These are phyloP conservation scores for Argopecten irradians DNA, from an alignment of 1,140 invertebrate genomes.

Conservation along the genomic window DNA sequence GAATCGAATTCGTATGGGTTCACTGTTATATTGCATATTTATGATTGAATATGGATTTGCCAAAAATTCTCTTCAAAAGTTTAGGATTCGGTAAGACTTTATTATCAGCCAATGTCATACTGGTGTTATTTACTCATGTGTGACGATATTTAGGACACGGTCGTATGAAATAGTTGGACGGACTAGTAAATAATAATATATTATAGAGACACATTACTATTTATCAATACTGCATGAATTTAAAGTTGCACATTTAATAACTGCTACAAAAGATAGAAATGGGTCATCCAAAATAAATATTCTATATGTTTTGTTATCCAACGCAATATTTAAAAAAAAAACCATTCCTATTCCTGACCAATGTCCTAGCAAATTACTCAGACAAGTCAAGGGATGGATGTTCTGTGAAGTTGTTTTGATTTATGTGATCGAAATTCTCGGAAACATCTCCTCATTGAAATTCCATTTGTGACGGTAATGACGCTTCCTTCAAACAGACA, in stretches of 20 bases:
- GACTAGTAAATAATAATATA: no score
- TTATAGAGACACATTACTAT: no score
- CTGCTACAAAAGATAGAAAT: background rate
- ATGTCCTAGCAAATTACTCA: background rate
- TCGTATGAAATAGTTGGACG: no score
- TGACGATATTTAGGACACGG: no score
- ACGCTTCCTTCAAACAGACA: background rate
- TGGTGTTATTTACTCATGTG: no score
- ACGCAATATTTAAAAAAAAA: background rate
- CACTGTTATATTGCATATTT: no score
- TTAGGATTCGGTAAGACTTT: no score
- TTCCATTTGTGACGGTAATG: background rate
- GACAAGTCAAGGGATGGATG: background rate
- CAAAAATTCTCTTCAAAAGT: no score
- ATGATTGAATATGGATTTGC: no score
- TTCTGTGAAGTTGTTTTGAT: background rate
- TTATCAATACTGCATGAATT: no score
- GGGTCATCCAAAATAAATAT: background rate
- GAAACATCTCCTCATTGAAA: background rate
- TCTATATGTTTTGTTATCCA: background rate
- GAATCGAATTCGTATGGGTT: no score
- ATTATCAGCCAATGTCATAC: no score
- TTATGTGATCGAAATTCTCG: background rate
- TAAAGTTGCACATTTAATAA: background rate
- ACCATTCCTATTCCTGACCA: background rate